Evolutionary conservation across 2,888 invertebrate species (phyloP).

Genomic region (Phalera bucephala): DNA sequence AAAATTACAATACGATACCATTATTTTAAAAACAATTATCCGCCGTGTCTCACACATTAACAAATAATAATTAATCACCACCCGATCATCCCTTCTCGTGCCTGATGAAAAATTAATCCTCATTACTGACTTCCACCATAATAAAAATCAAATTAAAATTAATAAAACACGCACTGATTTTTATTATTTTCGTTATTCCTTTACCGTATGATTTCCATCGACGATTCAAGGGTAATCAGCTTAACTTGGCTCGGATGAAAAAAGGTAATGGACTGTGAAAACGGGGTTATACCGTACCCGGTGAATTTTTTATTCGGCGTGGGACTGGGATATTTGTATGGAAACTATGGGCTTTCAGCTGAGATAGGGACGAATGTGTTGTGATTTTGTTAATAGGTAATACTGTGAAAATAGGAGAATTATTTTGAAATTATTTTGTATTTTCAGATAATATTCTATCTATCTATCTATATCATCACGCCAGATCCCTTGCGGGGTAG

Average conservation of each 20-base stretch:
- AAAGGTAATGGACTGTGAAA: conserved; percentile 68
- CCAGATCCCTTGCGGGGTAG: too few species aligned
- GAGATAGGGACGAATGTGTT: neutral
- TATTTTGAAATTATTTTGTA: too few species aligned
- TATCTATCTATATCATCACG: too few species aligned
- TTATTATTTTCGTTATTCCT: conserved; percentile 22
- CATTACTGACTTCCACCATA: conserved; percentile 21
- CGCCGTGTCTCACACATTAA: too few species aligned
- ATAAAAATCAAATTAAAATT: conserved; percentile 14
- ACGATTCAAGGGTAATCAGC: conserved; percentile 61
- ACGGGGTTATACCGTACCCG: conserved; percentile 28
- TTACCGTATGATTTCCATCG: conserved; percentile 48
- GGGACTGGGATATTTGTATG: conserved; percentile 3
- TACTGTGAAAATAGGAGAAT: too few species aligned
- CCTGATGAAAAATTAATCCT: too few species aligned
- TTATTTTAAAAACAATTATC: too few species aligned
- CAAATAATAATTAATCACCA: too few species aligned
- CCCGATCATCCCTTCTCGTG: too few species aligned
- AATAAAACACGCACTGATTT: conserved; percentile 15
- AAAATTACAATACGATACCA: too few species aligned
- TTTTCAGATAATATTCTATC: too few species aligned
- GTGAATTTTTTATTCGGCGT: conserved; percentile 25
- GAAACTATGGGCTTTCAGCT: conserved; percentile 16
- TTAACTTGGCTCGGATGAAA: conserved; percentile 61
- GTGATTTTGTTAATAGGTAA: neutral